A percentile compares a stretch with the other conserved stretches of the same genome.
Conservation (phyloP, 2,113 vertebrate genomes). For the Plotosus lineatus region DNA sequence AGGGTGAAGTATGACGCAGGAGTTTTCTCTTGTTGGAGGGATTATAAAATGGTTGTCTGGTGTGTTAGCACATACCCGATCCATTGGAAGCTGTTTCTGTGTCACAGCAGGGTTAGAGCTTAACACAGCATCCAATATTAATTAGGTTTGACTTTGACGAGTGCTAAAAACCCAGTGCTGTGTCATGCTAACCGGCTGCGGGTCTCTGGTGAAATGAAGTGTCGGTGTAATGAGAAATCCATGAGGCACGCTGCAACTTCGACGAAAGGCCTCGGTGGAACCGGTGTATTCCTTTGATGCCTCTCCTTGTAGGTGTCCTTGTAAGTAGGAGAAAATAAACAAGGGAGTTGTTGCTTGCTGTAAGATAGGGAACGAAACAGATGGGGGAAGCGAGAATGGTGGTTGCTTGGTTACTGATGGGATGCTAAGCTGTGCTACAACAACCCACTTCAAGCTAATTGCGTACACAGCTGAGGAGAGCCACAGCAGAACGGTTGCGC, state of each 20-base stretch:
- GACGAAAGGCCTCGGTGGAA: slow-evolving; percentile 5
- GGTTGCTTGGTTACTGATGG: slow-evolving; percentile 59
- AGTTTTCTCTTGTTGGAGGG: neutral
- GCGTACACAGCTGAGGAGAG: slow-evolving; percentile 51
- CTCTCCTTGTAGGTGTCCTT: slow-evolving; percentile 31
- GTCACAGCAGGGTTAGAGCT: slow-evolving; percentile 21
- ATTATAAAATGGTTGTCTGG: slow-evolving; percentile 17
- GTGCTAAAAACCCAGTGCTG: slow-evolving; percentile 25
- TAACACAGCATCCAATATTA: slow-evolving; percentile 34
- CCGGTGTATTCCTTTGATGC: slow-evolving; percentile 13
- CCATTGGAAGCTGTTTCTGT: neutral
- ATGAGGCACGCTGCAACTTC: neutral
- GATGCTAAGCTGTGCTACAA: slow-evolving; percentile 48
- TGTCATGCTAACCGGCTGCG: slow-evolving; percentile 13
- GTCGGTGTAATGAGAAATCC: slow-evolving; percentile 24
- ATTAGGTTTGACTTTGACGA: slow-evolving; percentile 43
- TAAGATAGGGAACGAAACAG: slow-evolving; percentile 26
- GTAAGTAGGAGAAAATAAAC: neutral
- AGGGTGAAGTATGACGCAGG: neutral
- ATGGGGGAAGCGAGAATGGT: slow-evolving; percentile 28
- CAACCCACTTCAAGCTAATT: slow-evolving; percentile 55
- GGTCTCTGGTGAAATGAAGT: slow-evolving; percentile 34
- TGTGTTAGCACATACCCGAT: neutral
- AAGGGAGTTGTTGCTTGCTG: slow-evolving; percentile 16
- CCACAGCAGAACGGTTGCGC: slow-evolving; percentile 44